Conservation (phyloP, 1,140 invertebrate species). For the Pogonomyrmex californicus region DNA sequence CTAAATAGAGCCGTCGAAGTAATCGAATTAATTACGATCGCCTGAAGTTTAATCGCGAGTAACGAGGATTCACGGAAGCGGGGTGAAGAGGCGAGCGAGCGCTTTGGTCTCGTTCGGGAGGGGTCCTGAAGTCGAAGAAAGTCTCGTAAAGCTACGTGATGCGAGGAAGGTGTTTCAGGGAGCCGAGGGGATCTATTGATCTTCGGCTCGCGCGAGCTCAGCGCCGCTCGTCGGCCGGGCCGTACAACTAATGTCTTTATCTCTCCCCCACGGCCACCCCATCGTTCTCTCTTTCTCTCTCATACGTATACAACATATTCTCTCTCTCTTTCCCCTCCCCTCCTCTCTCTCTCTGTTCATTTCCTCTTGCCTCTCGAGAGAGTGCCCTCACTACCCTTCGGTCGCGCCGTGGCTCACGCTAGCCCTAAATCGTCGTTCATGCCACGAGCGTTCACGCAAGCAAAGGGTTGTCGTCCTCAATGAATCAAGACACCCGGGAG, state of each 20-base stretch:
- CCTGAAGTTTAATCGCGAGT: constrained; percentile 52
- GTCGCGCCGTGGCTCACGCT: constrained; percentile 60
- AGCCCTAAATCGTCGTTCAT: constrained; percentile 73
- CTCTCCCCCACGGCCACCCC: constrained; percentile 74
- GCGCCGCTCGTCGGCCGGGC: constrained; percentile 79
- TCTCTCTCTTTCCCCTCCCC: constrained; percentile 17
- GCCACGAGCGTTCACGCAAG: constrained; percentile 74
- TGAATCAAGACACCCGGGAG: constrained; percentile 77
- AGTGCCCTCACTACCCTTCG: constrained; percentile 45
- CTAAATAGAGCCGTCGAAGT: constrained; percentile 46
- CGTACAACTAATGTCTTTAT: constrained; percentile 85
- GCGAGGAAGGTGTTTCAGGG: constrained; percentile 71
- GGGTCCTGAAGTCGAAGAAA: constrained; percentile 50
- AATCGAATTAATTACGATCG: constrained; percentile 61
- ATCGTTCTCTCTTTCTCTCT: constrained; percentile 21
- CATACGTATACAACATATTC: constrained; percentile 21
- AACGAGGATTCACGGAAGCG: constrained; percentile 16
- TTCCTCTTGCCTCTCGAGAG: constrained; percentile 26
- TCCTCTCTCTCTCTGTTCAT: constrained; percentile 11
- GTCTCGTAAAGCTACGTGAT: constrained; percentile 73
- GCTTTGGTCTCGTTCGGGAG: neutral
- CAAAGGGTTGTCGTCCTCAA: constrained; percentile 73
- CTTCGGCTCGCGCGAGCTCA: constrained; percentile 82
- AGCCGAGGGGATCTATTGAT: constrained; percentile 83
- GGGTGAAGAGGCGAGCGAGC: neutral